Base-by-base conservation (phyloP, 2,113 vertebrate species). In the Leucoraja erinaceus region DNA sequence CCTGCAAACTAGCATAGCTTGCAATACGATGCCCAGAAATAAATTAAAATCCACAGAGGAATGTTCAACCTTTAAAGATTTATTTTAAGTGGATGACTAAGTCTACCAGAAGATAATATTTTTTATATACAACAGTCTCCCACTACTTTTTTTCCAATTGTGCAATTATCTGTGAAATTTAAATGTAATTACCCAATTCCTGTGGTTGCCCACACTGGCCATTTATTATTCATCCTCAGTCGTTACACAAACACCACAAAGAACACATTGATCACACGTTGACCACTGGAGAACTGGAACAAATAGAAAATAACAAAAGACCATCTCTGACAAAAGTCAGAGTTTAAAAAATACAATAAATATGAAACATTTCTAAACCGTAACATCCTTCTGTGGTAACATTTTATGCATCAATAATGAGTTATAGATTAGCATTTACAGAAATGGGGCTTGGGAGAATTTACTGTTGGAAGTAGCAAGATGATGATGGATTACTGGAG, bases 111-210 rank as follows among this genome's bases (percentile, higher is more conserved):
- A 91, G 33, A 47, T 18, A 91, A 25, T 54, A 91, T 54, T 91
- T 68, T 91, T 91, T 91, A 54, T 20, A 3, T 72, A 9, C 31
- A 12, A 66, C 16, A 70, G 33, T 47, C 38, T 72, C 31, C 33
- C 63, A 38, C 66, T 47, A 74, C 10, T 72, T 66, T 74, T 72
- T 68, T 33, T 68, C 86, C 86, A 90, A 90, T 91, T 91, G 66
- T 91, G 33, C 66, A 91, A 90, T 91, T 91, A 72, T 72, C 66
- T 54, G 33, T 72, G 68, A 91, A 91, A 91, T 54, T 91, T 91
- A 91, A 91, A 91, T 91, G 47, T 74, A 72, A 91, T 91, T 91
- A 91, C 72, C 90, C 90, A 91, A 72, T 74, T 91, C 47, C 90
- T 38, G 47, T 91, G 33, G 33, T 70, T 74, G 90, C 66, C 90